Evolutionary conservation across 2,888 invertebrate genomes (phyloP), one percentile per base, ranked within the genome.

Genomic region (Coleophora flavipennella): DNA sequence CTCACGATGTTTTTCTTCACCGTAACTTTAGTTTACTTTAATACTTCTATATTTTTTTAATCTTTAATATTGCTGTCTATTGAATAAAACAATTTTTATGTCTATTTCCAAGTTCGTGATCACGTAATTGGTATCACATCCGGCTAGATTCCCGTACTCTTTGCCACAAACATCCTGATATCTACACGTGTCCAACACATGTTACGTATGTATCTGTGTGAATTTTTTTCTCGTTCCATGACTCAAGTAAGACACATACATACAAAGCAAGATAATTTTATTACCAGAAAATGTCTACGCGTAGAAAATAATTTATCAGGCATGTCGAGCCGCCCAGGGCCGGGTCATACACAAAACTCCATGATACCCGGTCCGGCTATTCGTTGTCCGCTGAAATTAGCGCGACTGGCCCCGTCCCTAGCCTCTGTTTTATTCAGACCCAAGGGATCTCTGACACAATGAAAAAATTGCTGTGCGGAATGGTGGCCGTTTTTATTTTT

Each of bases 361-460:
- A 62, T 65, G 64, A 64, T 62, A 57, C 52, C 56, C 54, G 57
- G 55, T 50, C 54, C 51, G 62, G 51, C 62, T 55, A 68, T 62
- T 61, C 63, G 62, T 68, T 73, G 69, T 64, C 67, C 55, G 53
- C 45, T 53, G 55, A 76, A 78, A 80, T 77, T 73, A 75, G 64
- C 67, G 64, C 55, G 58, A 59, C 65, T 69, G 67, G 63, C 48
- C 55, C 58, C 60, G 62, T 56, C 62, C 67, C 62, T 63, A 58
- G 67, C 63, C 69, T 66, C 68, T 75, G 68, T 79, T 78, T 75
- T 80, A 77, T 77, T 76, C 75, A 76, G 66, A 43, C 75, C 70
- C 72, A 57, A 59, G 75, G 74, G 77, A 71, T 57, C 66, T 57
- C 59, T 59, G 62, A 63, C 71, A 72, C 74, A 76, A 76, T 76